phyloP scores from a whole-genome alignment of 37 sponge, comb jelly and placozoan genomes.

The Beroe forskalii region DNA sequence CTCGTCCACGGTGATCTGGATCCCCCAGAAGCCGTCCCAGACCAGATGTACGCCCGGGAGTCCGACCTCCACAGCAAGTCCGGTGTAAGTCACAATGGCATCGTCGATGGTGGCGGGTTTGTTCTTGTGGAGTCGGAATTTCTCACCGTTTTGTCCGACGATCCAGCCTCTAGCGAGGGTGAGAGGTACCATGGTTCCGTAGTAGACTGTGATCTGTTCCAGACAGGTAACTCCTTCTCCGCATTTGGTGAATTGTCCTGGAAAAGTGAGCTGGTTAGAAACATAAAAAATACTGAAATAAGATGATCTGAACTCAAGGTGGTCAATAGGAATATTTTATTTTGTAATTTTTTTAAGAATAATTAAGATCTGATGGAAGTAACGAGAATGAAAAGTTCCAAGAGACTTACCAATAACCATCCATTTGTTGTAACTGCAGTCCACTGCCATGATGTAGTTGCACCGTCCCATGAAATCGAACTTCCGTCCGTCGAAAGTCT shows the following conservation, averaged over 20 bases:
- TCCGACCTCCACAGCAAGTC: neutral
- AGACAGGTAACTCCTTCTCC: conserved; percentile 30
- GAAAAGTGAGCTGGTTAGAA: no score
- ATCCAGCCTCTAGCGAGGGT: conserved; percentile 19
- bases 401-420: conserved; percentile 27
- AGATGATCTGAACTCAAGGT: no score
- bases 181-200: neutral
- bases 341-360: no score
- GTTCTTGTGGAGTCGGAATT: conserved; percentile 11
- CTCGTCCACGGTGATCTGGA: neutral
- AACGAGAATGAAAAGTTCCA: no score
- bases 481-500: neutral
- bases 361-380: no score
- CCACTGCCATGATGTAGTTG: neutral
- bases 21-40: conserved; percentile 35
- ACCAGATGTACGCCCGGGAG: neutral
- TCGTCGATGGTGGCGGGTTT: neutral
- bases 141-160: conserved; percentile 5
- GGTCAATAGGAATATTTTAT: no score
- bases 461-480: conserved; percentile 1
- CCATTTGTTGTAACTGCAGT: neutral
- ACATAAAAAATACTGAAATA: no score
- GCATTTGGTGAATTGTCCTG: conserved; percentile 6
- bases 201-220: conserved; percentile 23
- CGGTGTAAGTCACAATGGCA: neutral